Evolutionary conservation across 1,140 invertebrate genomes (phyloP).

Genomic region (Pissodes strobi): DNA sequence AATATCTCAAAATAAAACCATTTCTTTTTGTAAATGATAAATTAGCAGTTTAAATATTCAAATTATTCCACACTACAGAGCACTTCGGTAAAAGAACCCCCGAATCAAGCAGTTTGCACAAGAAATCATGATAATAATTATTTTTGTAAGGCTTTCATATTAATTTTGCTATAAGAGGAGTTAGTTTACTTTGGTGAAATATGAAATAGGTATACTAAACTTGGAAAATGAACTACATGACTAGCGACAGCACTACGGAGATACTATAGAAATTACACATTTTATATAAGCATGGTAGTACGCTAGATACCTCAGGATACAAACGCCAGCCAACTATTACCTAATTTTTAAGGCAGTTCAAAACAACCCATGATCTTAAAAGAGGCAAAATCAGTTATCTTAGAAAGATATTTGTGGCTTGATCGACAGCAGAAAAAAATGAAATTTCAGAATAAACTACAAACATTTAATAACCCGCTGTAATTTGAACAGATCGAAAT

Average conservation of each 20-base stretch:
- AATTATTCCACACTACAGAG: conserved; percentile 44
- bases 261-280: conserved; percentile 7
- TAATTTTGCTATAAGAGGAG: conserved; percentile 5
- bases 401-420: too few relatives aligned
- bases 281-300: background rate
- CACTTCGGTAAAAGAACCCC: conserved; percentile 31
- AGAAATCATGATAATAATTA: too few relatives aligned
- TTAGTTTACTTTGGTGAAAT: conserved; percentile 17
- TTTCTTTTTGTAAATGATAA: too few relatives aligned
- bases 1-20: too few relatives aligned
- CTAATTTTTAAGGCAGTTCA: too few relatives aligned
- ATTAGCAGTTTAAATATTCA: background rate
- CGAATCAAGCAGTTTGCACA: conserved; percentile 5
- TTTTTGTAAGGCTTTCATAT: conserved; percentile 39
- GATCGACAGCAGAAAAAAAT: too few relatives aligned
- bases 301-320: conserved; percentile 5
- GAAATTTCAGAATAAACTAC: too few relatives aligned
- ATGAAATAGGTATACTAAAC: conserved; percentile 29
- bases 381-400: too few relatives aligned
- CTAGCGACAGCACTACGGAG: conserved; percentile 44
- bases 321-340: background rate
- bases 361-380: too few relatives aligned
- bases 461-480: too few relatives aligned
- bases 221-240: conserved; percentile 45
- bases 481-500: too few relatives aligned